A percentile compares a stretch with the other conserved stretches of the same genome.
These are phyloP conservation scores for Pteromalus puparum DNA, from an alignment of 1,140 invertebrate species.

Conservation along the genomic window DNA sequence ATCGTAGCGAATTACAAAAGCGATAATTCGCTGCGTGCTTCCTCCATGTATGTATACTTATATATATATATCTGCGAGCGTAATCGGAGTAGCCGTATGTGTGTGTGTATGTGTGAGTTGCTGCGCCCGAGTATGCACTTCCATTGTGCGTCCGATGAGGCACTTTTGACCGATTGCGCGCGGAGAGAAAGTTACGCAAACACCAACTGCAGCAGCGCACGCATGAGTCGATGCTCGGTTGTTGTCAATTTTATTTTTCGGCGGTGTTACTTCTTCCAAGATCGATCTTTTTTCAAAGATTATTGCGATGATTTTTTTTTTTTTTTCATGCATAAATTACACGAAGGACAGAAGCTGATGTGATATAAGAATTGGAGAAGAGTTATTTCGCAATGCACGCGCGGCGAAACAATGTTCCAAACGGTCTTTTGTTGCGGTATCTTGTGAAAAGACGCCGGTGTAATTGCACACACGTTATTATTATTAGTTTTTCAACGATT, in stretches of 20 bases:
- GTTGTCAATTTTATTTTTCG: background rate
- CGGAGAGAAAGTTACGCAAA: conserved; percentile 19
- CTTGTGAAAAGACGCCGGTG: no score
- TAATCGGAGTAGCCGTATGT: background rate
- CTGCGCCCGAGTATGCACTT: background rate
- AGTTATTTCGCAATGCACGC: background rate
- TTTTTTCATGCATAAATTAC: background rate
- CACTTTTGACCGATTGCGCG: conserved; percentile 39
- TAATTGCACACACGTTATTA: background rate
- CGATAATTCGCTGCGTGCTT: conserved; percentile 8
- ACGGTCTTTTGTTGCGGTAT: no score
- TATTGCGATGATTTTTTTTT: background rate
- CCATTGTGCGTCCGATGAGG: conserved; percentile 30
- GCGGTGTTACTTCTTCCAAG: background rate
- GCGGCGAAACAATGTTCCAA: no score
- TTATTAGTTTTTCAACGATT: background rate
- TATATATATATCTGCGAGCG: background rate
- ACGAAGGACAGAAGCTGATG: no score
- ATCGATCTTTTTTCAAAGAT: background rate
- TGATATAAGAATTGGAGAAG: no score
- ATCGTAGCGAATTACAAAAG: conserved; percentile 22
- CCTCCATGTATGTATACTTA: background rate
- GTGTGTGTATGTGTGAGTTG: background rate
- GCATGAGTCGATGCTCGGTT: background rate
- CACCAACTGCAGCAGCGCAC: background rate